These are phyloP conservation scores for Columba livia DNA, from an alignment of 2,113 vertebrate species.

Conservation along the genomic window DNA sequence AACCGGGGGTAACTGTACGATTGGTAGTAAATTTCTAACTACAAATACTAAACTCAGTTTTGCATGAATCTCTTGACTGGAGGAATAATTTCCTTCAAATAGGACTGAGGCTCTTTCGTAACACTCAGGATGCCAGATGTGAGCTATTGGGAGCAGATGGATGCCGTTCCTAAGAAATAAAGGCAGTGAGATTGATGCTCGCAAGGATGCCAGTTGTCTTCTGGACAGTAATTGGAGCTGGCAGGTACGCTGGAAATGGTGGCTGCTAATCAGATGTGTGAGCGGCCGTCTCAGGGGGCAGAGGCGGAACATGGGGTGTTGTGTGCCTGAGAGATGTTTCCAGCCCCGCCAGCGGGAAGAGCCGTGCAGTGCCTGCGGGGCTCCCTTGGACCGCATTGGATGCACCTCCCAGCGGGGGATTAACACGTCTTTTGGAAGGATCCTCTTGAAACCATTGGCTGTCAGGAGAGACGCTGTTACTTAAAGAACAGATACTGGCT, in stretches of 20 bases:
- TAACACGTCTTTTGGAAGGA: background rate
- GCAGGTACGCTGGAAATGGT: background rate
- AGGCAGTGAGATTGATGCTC: background rate
- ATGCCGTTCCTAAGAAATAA: background rate
- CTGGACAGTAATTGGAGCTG: background rate
- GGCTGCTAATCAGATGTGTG: background rate
- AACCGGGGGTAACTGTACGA: background rate
- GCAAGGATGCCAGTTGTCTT: background rate
- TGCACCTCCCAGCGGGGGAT: fast-evolving
- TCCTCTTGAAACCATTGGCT: background rate
- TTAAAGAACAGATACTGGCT: background rate
- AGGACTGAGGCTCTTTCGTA: background rate
- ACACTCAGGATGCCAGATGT: background rate
- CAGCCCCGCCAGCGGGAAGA: fast-evolving
- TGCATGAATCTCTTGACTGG: background rate
- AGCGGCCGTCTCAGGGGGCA: background rate
- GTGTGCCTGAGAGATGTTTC: background rate
- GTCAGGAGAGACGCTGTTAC: background rate
- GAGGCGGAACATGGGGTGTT: background rate
- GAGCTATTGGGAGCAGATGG: constrained; percentile 41
- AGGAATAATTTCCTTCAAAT: background rate
- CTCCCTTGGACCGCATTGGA: fast-evolving
- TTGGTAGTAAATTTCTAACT: background rate
- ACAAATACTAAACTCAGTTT: background rate
- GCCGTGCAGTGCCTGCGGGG: background rate